Evolutionary conservation across 2,888 invertebrate genomes (phyloP), one percentile per base, ranked within the genome.

Genomic region (Trichopoda pennipes): DNA sequence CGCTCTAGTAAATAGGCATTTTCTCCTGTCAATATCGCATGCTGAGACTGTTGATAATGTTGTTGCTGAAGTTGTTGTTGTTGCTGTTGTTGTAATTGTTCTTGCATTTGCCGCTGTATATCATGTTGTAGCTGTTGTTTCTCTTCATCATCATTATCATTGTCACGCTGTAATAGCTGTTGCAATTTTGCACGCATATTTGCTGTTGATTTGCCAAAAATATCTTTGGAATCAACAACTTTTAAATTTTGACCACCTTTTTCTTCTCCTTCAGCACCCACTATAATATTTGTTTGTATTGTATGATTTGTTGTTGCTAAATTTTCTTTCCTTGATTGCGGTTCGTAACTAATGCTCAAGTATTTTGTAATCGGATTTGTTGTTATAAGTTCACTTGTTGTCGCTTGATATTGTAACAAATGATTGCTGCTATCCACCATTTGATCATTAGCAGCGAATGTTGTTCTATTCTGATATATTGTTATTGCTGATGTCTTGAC

Each of bases 1-100:
- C 89, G 89, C 89, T 89, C 90, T 88, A 89, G 86, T 89, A 89
- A 88, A 66, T 89, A 89, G 23, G 89, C 88, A 81, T 87, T 88
- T 87, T 89, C 89, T 85, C 88, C 86, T 84, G 84, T 55, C 19
- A 77, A 75, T 47, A 76, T 88, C 28, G 86, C 86, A 81, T 87
- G 88, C 23, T 83, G 84, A 47, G 84, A 55, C 47, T 80, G 80
- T 58, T 84, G 84, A 66, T 84, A 80, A 44, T 85, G 85, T 21
- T 84, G 87, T 84, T 87, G 88, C 61, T 86, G 23, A 3, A 87
- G 86, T n/a, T 86, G 85, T 28, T 88, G 86, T n/a, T 86, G 85
- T 42, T 85, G 84, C 84, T 87, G 83, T 53, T 85, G 85, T 23
- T 86, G 85, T 60, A 85, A 86, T 63, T 86, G 88, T 63, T 56